These are phyloP conservation scores for Nerophis ophidion DNA, from an alignment of 2,113 vertebrate species.

Conservation along the genomic window DNA sequence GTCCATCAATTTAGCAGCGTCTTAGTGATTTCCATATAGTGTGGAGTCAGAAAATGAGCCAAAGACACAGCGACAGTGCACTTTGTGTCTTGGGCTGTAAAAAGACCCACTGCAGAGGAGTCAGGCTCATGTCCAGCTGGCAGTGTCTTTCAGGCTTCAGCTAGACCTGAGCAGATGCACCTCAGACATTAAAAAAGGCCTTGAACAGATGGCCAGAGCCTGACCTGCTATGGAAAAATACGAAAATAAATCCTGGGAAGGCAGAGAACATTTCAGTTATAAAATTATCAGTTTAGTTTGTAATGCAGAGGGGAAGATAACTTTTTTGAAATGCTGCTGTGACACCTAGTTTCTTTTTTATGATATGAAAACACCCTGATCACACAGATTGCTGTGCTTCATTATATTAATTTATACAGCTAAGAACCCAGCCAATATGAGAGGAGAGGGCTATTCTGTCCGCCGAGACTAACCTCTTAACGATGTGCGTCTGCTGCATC, in stretches of 20 bases:
- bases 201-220: slow-evolving; percentile 7
- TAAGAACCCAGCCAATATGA: slow-evolving; percentile 12
- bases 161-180: slow-evolving; percentile 16
- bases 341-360: slow-evolving; percentile 1
- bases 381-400: slow-evolving; percentile 7
- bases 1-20: slow-evolving; percentile 5
- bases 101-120: slow-evolving; percentile 1
- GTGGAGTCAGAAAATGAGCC: neutral
- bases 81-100: slow-evolving; percentile 1
- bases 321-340: neutral
- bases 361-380: slow-evolving; percentile 2
- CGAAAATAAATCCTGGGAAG: slow-evolving; percentile 8
- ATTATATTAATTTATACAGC: neutral
- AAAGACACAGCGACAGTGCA: neutral
- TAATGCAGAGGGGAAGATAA: neutral
- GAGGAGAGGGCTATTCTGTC: slow-evolving; percentile 15
- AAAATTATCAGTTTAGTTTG: neutral
- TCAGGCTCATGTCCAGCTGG: neutral
- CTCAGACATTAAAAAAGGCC: neutral
- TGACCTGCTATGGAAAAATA: slow-evolving; percentile 6
- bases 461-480: slow-evolving; percentile 81
- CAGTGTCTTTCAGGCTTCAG: slow-evolving; percentile 3
- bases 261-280: neutral
- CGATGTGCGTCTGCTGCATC: slow-evolving; percentile 86
- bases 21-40: neutral